Evolutionary conservation across 2,888 invertebrate species (phyloP), one percentile per base, ranked within the genome.

Genomic region (Oxycera nigricornis): DNA sequence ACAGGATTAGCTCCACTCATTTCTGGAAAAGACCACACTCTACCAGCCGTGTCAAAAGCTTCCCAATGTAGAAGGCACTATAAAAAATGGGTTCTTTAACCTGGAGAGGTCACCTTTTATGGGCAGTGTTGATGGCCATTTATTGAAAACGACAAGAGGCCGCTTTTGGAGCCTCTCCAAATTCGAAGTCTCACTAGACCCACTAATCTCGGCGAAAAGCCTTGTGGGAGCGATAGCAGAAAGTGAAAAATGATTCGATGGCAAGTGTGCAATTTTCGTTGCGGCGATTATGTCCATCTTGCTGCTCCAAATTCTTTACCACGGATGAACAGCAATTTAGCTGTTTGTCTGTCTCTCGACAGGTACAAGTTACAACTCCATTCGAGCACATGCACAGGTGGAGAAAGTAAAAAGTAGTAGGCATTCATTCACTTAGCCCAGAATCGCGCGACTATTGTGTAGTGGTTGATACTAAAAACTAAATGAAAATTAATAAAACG

Each of bases 381-480:
- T 39, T 39, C 39, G 39, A 11, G 39, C 9, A n/a, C n/a, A 39
- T 39, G 39, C 39, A 39, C 39, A 39, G 39, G 39, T 39, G 65
- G 65, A 67, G 65, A 67, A 67, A 67, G 65, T 67, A 67, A 67
- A 24, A 41, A 11, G 28, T 59, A n/a, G 17, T n/a, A n/a, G n/a
- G n/a, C n/a, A n/a, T n/a, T n/a, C n/a, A 59, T 67, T 67, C 41
- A 41, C 26, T 67, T 67, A 67, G 65, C 65, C 17, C 65, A 41
- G 65, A 59, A 59, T 59, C 14, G 39, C 39, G 14, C 39, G 39
- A 14, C 14, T 14, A 39, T 39, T 39, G 39, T 39, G 14, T 14
- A 11, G 39, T 14, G 39, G 39, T 14, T 14, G 39, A 39, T 39
- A 11, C 39, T 7, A 39, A 39, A 39, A 39, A 11, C 7, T 11